A percentile compares a stretch with the other conserved stretches of the same genome.
These are phyloP conservation scores for Chesias legatella DNA, from an alignment of 2,888 invertebrate genomes.

Conservation along the genomic window DNA sequence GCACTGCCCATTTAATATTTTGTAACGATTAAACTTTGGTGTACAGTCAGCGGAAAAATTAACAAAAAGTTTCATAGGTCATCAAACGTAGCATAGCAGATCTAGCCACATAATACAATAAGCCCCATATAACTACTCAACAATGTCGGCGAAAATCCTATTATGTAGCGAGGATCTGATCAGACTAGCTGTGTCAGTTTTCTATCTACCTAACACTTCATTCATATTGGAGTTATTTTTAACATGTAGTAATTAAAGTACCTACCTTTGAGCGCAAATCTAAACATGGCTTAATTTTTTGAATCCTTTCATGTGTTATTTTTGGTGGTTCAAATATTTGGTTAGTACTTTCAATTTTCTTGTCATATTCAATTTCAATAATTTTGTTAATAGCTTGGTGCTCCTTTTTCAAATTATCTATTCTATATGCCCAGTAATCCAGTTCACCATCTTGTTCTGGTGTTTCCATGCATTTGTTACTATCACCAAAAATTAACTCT, in stretches of 20 bases:
- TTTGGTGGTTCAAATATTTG: slow-evolving; percentile 45
- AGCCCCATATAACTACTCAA: too few species aligned
- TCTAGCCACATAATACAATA: too few species aligned
- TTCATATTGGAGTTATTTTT: background rate
- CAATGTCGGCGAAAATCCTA: too few species aligned
- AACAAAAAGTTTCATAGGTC: too few species aligned
- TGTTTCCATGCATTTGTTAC: slow-evolving; percentile 32
- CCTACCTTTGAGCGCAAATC: slow-evolving; percentile 61
- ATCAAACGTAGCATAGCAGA: too few species aligned
- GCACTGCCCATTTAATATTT: too few species aligned
- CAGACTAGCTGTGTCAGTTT: too few species aligned
- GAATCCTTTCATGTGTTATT: slow-evolving; percentile 48
- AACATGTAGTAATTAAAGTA: too few species aligned
- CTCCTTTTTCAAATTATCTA: slow-evolving; percentile 62
- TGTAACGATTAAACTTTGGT: too few species aligned
- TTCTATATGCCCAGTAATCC: slow-evolving; percentile 64
- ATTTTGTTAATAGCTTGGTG: slow-evolving; percentile 66
- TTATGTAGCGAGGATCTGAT: too few species aligned
- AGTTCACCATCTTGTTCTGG: slow-evolving; percentile 40
- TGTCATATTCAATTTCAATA: slow-evolving; percentile 63
- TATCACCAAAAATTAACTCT: slow-evolving; percentile 43
- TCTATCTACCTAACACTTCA: too few species aligned
- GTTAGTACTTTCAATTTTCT: slow-evolving; percentile 52
- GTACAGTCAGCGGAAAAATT: too few species aligned
- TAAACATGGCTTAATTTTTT: slow-evolving; percentile 62